These are phyloP conservation scores for Hippocampus guttulatus DNA, from an alignment of 2,113 vertebrate species.

Conservation along the genomic window DNA sequence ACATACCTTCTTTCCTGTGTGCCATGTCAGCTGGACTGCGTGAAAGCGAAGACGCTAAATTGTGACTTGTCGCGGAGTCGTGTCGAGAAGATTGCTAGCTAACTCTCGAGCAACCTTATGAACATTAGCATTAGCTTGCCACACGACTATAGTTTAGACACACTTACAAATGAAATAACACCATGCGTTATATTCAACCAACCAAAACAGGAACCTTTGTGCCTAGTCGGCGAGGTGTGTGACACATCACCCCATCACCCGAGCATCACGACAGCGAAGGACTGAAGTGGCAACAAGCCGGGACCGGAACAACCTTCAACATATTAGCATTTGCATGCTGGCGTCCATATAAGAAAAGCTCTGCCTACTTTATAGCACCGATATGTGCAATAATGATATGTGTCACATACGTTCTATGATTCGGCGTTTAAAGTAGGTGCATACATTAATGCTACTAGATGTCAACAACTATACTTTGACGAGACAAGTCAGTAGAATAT, in stretches of 20 bases:
- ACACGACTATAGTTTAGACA: neutral
- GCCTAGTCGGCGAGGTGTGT: neutral
- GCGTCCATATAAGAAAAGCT: accelerated
- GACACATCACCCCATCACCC: neutral
- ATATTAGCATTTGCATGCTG: neutral
- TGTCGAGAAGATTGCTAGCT: neutral
- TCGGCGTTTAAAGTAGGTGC: slow-evolving; percentile 20
- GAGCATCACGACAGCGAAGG: neutral
- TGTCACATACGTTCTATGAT: neutral
- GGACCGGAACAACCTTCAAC: slow-evolving; percentile 9
- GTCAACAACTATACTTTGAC: neutral
- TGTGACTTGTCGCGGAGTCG: neutral
- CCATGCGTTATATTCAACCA: neutral
- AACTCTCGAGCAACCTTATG: neutral
- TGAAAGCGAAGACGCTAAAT: neutral
- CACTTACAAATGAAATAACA: neutral
- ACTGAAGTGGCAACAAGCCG: neutral
- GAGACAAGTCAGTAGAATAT: neutral
- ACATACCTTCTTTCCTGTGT: slow-evolving; percentile 61
- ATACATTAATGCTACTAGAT: neutral
- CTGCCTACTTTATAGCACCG: accelerated
- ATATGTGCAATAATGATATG: accelerated
- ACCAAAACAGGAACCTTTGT: neutral
- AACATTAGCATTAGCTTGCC: neutral
- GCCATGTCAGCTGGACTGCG: slow-evolving; percentile 36